A percentile compares a stretch with the other conserved stretches of the same genome.
phyloP scores from a whole-genome alignment of 2,113 vertebrate genomes.

The Eubucco bourcierii region DNA sequence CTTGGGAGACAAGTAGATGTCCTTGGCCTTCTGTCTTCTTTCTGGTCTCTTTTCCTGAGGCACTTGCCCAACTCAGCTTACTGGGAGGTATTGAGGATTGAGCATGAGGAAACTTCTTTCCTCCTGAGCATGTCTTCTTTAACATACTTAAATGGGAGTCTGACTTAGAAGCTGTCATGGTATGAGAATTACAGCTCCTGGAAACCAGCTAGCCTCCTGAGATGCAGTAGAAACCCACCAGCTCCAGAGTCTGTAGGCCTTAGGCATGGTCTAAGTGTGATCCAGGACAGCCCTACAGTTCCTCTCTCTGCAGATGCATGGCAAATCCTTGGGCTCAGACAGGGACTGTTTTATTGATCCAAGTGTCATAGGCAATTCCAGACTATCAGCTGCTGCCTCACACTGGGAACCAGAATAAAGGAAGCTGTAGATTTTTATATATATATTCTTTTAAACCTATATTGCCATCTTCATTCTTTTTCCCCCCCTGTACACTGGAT shows the following conservation, averaged over 20 bases:
- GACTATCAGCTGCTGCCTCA: not conserved
- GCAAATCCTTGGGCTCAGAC: not conserved
- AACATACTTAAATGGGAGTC: not conserved
- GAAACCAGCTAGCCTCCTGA: not conserved
- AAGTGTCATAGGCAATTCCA: not conserved
- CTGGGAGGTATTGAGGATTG: not conserved
- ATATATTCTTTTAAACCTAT: not conserved
- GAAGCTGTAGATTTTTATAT: not conserved
- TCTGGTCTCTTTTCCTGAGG: not conserved
- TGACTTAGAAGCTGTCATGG: not conserved
- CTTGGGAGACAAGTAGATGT: not conserved
- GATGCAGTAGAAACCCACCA: not conserved
- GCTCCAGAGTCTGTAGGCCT: not conserved
- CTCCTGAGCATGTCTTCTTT: not conserved
- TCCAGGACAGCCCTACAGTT: not conserved
- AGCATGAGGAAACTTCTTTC: not conserved
- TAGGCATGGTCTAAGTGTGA: accelerated
- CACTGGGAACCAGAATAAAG: not conserved
- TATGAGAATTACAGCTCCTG: not conserved
- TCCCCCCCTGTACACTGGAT: not conserved
- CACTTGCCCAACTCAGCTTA: not conserved
- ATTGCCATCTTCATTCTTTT: not conserved
- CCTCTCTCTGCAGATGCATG: not conserved
- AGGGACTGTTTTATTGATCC: not conserved
- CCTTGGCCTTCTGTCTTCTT: not conserved